A percentile compares a stretch with the other conserved stretches of the same genome.
phyloP scores from a whole-genome alignment of 2,113 vertebrate genomes.

The Brevimyrus niger region DNA sequence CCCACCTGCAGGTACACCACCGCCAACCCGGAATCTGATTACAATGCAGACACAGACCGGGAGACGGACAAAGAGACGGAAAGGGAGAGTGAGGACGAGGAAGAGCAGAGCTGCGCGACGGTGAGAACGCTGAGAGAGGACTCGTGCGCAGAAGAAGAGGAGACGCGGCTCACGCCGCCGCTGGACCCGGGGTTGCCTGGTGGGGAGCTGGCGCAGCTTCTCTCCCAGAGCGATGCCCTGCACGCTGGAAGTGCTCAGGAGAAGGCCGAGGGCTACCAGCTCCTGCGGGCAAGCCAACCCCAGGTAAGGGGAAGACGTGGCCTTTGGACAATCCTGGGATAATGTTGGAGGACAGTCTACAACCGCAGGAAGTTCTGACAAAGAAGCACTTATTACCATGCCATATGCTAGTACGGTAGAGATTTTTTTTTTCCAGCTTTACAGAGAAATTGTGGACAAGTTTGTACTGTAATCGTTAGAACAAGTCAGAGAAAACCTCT shows the following conservation, averaged over 20 bases:
- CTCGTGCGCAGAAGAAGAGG: constrained; percentile 46
- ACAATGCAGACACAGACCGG: constrained; percentile 56
- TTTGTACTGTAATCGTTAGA: background rate
- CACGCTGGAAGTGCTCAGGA: constrained; percentile 61
- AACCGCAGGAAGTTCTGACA: background rate
- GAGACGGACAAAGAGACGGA: constrained; percentile 67
- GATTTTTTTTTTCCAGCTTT: background rate
- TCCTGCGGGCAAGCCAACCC: constrained; percentile 74
- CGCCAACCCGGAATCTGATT: constrained; percentile 86
- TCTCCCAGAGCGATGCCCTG: constrained; percentile 72
- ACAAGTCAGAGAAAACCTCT: background rate
- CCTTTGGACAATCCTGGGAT: background rate
- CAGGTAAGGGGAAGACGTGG: constrained; percentile 55
- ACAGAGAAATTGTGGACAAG: background rate
- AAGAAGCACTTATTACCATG: background rate
- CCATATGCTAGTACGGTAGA: background rate
- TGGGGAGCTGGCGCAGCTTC: constrained; percentile 67
- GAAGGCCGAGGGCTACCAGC: constrained; percentile 71
- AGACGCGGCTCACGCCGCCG: constrained; percentile 12
- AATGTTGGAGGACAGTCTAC: background rate
- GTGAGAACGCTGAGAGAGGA: constrained; percentile 65
- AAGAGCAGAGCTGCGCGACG: constrained; percentile 77
- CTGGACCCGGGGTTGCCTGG: constrained; percentile 35
- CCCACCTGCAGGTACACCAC: constrained; percentile 71
- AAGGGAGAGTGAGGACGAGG: constrained; percentile 52